Conservation (phyloP, 2,888 invertebrate species). For the Orthonychiurus folsomi region DNA sequence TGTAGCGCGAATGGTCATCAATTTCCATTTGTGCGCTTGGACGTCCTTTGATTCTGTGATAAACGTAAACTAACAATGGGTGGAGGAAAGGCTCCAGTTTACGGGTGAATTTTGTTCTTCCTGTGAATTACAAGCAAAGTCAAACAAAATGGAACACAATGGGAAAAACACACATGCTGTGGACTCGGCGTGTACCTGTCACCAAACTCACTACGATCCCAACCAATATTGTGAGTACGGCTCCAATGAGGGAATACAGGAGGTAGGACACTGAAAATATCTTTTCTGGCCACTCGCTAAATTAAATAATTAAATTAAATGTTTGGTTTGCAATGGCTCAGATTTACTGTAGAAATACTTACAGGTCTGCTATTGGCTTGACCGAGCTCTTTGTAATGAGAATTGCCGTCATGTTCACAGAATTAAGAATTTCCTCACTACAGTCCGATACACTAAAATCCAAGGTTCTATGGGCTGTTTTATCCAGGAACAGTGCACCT, state of each 20-base stretch:
- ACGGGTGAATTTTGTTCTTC: slow-evolving; percentile 29
- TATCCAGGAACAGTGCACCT: slow-evolving; percentile 25
- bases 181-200: slow-evolving; percentile 19
- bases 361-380: slow-evolving; percentile 13
- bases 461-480: slow-evolving; percentile 22
- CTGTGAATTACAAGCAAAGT: slow-evolving; percentile 16
- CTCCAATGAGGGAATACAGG: slow-evolving; percentile 30
- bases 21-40: neutral
- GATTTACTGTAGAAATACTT: slow-evolving; percentile 8
- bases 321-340: neutral
- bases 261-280: slow-evolving; percentile 34
- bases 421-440: slow-evolving; percentile 18
- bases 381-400: slow-evolving; percentile 9
- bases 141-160: neutral
- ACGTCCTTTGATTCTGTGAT: neutral
- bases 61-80: slow-evolving; percentile 29
- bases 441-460: slow-evolving; percentile 32
- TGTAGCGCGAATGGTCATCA: neutral
- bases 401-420: slow-evolving; percentile 16
- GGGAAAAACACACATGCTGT: neutral
- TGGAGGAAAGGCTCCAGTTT: slow-evolving; percentile 35
- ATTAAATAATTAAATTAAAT: slow-evolving; percentile 6
- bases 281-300: slow-evolving; percentile 35
- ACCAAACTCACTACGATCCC: slow-evolving; percentile 30
- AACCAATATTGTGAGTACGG: slow-evolving; percentile 23